Evolutionary conservation across 2,113 vertebrate genomes (phyloP).

Genomic region (Vombatus ursinus): DNA sequence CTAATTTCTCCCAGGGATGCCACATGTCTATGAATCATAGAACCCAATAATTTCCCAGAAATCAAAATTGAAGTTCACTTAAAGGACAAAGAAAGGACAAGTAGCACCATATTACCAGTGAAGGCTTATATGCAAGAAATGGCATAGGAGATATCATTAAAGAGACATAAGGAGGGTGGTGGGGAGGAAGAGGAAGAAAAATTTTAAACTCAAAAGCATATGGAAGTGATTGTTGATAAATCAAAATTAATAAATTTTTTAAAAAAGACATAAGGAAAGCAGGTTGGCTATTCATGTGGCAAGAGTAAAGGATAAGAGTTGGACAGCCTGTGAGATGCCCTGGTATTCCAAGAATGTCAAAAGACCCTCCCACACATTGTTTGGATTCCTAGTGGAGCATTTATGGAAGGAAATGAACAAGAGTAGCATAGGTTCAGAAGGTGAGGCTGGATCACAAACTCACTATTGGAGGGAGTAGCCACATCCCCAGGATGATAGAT

Average conservation of each 20-base stretch:
- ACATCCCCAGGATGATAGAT: not conserved
- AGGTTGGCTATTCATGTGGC: not conserved
- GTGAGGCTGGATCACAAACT: not conserved
- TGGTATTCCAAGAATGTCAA: not conserved
- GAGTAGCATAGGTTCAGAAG: not conserved
- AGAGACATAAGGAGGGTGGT: not conserved
- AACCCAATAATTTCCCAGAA: not conserved
- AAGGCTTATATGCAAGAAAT: not conserved
- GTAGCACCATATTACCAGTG: not conserved
- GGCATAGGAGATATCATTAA: not conserved
- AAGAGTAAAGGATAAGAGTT: not conserved
- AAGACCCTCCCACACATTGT: not conserved
- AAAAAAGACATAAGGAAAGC: not conserved
- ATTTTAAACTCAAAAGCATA: too few relatives aligned
- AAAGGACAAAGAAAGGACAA: not conserved
- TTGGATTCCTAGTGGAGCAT: not conserved
- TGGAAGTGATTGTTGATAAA: too few relatives aligned
- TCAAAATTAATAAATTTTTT: too few relatives aligned
- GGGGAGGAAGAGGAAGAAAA: too few relatives aligned
- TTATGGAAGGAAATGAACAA: not conserved
- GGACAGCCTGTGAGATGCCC: not conserved
- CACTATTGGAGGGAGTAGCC: not conserved
- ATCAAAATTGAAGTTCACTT: not conserved
- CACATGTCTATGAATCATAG: not conserved
- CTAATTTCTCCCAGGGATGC: not conserved